Percentiles rank a stretch among this genome's conserved stretches.
Conservation (phyloP, 2,113 vertebrate species). For the Nansenia antarctica region DNA sequence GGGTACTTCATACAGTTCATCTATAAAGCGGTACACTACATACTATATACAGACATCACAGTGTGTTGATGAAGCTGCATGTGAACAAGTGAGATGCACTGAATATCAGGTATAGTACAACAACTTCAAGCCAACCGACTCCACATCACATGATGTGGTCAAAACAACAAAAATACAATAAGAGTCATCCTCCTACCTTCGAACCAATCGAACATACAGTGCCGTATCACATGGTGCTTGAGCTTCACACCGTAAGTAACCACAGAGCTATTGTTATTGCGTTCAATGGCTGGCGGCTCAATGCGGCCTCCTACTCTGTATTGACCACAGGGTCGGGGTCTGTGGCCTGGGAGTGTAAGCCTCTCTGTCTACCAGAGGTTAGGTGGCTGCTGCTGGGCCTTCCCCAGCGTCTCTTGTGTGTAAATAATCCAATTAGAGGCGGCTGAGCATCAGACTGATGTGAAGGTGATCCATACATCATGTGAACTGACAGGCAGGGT, state of each 20-base stretch:
- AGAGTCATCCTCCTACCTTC: too few species aligned
- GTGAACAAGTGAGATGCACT: background rate
- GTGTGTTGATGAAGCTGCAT: too few species aligned
- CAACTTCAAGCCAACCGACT: too few species aligned
- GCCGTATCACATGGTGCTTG: background rate
- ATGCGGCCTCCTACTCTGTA: conserved; percentile 13
- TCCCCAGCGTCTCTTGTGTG: conserved; percentile 62
- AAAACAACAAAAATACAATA: too few species aligned
- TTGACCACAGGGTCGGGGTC: conserved; percentile 57
- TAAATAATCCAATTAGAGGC: conserved; percentile 76
- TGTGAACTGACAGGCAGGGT: conserved; percentile 42
- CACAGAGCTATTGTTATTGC: background rate
- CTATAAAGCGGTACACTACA: too few species aligned
- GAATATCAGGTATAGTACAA: too few species aligned
- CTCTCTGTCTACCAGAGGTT: conserved; percentile 58
- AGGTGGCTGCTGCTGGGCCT: conserved; percentile 33
- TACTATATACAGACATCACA: background rate
- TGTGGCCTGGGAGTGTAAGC: conserved; percentile 48
- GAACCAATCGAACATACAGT: background rate
- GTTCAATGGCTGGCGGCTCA: background rate
- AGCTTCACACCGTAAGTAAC: background rate
- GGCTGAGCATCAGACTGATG: conserved; percentile 72
- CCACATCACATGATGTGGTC: too few species aligned
- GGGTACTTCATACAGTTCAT: too few species aligned
- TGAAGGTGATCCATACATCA: conserved; percentile 77